These are phyloP conservation scores for Heterotis niloticus DNA, from an alignment of 2,113 vertebrate genomes.

Conservation along the genomic window DNA sequence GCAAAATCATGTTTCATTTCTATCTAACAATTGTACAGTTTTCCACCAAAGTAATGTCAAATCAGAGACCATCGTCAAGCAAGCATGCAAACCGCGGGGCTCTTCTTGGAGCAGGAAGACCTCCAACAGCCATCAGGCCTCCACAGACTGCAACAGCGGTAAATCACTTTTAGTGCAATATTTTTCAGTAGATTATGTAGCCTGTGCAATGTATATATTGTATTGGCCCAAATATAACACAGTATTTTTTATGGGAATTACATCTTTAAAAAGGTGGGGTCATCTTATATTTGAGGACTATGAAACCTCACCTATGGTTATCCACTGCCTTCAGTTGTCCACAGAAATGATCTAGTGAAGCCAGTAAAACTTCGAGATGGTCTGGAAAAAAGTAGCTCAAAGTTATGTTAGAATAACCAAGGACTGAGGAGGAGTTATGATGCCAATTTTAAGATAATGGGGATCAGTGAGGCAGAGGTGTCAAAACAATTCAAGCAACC, in stretches of 20 bases:
- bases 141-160: slow-evolving; percentile 78
- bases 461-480: no score
- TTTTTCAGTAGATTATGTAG: no score
- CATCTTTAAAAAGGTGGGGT: neutral
- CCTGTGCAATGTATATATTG: neutral
- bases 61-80: slow-evolving; percentile 67
- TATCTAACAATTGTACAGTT: neutral
- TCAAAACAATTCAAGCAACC: no score
- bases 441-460: no score
- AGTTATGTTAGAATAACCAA: no score
- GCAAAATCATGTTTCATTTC: neutral
- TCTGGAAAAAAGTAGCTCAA: no score
- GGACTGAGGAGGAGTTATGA: no score
- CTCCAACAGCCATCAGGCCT: slow-evolving; percentile 67
- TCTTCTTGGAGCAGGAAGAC: slow-evolving; percentile 57
- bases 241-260: neutral
- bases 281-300: neutral
- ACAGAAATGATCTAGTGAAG: neutral
- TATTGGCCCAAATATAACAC: no score
- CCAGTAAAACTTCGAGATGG: no score
- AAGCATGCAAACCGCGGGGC: slow-evolving; percentile 74
- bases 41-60: slow-evolving; percentile 35
- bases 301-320: neutral
- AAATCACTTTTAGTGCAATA: slow-evolving; percentile 11
- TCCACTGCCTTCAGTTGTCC: neutral